These are phyloP conservation scores for Aramus guarauna DNA, from an alignment of 2,113 vertebrate genomes.

Conservation along the genomic window DNA sequence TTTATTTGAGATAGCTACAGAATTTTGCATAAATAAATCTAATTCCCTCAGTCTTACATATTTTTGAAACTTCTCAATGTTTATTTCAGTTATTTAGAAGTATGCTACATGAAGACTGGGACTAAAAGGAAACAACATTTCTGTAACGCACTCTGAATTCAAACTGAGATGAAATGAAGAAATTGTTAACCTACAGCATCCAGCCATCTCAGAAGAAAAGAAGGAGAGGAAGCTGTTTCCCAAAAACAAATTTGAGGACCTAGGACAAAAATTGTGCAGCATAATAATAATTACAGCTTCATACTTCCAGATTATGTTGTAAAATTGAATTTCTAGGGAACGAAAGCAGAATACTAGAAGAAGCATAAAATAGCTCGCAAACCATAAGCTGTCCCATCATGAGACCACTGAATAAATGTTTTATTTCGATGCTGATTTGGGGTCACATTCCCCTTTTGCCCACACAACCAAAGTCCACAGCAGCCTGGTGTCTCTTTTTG, in stretches of 20 bases:
- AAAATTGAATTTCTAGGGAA: neutral
- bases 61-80: neutral
- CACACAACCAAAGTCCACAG: neutral
- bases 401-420: neutral
- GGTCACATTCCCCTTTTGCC: neutral
- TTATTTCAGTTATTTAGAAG: neutral
- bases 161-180: neutral
- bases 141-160: neutral
- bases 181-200: neutral
- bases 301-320: neutral
- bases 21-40: neutral
- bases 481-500: accelerated
- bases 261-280: neutral
- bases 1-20: neutral
- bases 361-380: neutral
- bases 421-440: neutral
- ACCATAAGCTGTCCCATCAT: neutral
- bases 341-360: neutral
- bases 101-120: neutral
- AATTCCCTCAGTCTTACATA: neutral
- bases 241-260: accelerated
- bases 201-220: neutral
- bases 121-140: neutral
- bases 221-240: neutral
- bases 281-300: neutral